Base-by-base conservation (phyloP, 2,797 vertebrate species). In the Cirrhinus mrigala region DNA sequence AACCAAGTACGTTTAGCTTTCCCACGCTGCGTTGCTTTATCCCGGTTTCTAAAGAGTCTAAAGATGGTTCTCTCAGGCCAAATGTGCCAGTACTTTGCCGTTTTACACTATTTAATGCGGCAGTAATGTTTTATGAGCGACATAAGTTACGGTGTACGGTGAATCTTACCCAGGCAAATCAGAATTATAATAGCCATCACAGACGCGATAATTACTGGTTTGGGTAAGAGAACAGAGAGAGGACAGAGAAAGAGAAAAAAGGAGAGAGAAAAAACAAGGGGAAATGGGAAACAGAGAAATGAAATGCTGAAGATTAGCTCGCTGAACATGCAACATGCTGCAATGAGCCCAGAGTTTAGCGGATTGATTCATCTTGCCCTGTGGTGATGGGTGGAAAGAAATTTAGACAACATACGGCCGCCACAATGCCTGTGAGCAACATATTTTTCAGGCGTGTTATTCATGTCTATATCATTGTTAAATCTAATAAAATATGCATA, bases 171-270 rank as follows among this genome's bases (percentile, higher is more conserved):
- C 98, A 93, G 98, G 98, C 96, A 99, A 99, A 98, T 99, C 98
- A 94, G 98, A 99, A 98, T 99, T 99, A 99, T 99, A 99, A 98
- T 99, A 99, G 96, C 98, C 98, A 91, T 99, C 98, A 96, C 98
- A 99, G 96, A 99, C 98, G 94, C 97, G 98, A 96, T 99, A 99
- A 99, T 97, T 99, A 99, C 98, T 99, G 97, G 96, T 96, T 95
- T 94, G 93, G 96, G 96, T 96, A 95, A 95, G 95, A 96, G 96
- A 94, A 96, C 92, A 95, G 94, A 97, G 94, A 95, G 94, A 89
- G 73, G 60, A 87, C 86, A 86, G n/a, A 90, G 78, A 77, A 56
- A 84, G 78, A 76, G 29, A 70, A 56, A 79, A 81, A 60, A 29
- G 50, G 56, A 56, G 20, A 68, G 64, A 84, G 73, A 74, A 69